Conservation (phyloP, 2,888 invertebrate genomes). For the Scaptomyza tumidula region DNA sequence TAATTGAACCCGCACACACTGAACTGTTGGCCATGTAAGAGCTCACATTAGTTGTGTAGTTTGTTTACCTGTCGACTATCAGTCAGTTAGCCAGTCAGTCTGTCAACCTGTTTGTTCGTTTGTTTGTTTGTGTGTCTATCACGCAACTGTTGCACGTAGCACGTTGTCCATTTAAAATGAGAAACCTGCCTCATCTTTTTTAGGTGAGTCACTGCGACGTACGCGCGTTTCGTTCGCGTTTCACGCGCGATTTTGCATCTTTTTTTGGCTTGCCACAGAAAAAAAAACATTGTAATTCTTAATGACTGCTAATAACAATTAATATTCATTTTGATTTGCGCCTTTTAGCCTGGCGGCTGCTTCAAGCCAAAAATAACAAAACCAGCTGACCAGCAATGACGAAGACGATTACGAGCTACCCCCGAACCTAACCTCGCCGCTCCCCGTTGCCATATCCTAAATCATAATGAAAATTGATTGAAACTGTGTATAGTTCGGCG, state of each 20-base stretch:
- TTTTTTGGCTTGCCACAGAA: slow-evolving; percentile 21
- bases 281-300: slow-evolving; percentile 50
- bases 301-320: slow-evolving; percentile 72
- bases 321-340: slow-evolving; percentile 64
- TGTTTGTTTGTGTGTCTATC: slow-evolving; percentile 27
- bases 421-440: not conserved
- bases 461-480: slow-evolving; percentile 74
- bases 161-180: slow-evolving; percentile 10
- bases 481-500: slow-evolving; percentile 53
- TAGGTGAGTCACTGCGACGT: slow-evolving; percentile 43
- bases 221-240: slow-evolving; percentile 43
- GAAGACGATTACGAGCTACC: slow-evolving; percentile 29
- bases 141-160: slow-evolving; percentile 63
- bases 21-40: slow-evolving; percentile 55
- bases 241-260: slow-evolving; percentile 25
- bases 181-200: slow-evolving; percentile 21
- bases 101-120: slow-evolving; percentile 32
- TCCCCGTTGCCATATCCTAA: not conserved
- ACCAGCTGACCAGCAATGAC: slow-evolving; percentile 23
- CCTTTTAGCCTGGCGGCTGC: slow-evolving; percentile 47
- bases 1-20: slow-evolving; percentile 79
- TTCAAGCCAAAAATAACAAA: slow-evolving; percentile 34
- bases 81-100: slow-evolving; percentile 45
- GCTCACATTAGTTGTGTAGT: slow-evolving; percentile 62
- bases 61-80: slow-evolving; percentile 54